These are phyloP conservation scores for Eristalis intricaria DNA, from an alignment of 2,888 invertebrate genomes.

Conservation along the genomic window DNA sequence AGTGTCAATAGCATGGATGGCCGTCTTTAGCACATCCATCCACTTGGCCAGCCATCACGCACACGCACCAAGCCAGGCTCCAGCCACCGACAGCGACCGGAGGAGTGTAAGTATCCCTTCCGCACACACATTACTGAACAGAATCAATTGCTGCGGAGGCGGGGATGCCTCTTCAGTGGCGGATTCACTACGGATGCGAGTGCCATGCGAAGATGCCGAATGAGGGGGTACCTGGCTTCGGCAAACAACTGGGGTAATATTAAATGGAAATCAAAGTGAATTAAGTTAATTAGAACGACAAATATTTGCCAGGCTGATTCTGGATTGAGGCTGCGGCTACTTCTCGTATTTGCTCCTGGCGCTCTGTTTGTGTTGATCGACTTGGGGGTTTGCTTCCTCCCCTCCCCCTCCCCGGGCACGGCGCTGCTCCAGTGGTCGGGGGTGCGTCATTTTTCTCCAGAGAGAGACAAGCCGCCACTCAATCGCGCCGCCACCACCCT, in stretches of 20 bases:
- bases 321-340: slow-evolving; percentile 9
- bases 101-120: background rate
- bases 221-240: slow-evolving; percentile 40
- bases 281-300: slow-evolving; percentile 81
- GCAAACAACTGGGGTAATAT: slow-evolving; percentile 67
- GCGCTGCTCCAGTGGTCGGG: background rate
- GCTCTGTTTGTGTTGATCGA: slow-evolving; percentile 4
- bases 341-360: slow-evolving; percentile 4
- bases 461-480: background rate
- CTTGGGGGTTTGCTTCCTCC: background rate
- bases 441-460: background rate
- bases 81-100: background rate
- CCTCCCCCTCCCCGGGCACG: background rate
- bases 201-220: slow-evolving; percentile 16
- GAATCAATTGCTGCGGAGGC: slow-evolving; percentile 55
- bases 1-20: slow-evolving; percentile 61
- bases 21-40: slow-evolving; percentile 49
- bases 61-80: background rate
- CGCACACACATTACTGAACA: slow-evolving; percentile 18
- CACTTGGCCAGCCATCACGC: slow-evolving; percentile 23
- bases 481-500: background rate
- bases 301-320: slow-evolving; percentile 76
- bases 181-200: slow-evolving; percentile 55
- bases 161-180: slow-evolving; percentile 25
- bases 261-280: slow-evolving; percentile 80